Conservation (phyloP, 2,797 vertebrate genomes). For the Triplophysa bombifrons region DNA sequence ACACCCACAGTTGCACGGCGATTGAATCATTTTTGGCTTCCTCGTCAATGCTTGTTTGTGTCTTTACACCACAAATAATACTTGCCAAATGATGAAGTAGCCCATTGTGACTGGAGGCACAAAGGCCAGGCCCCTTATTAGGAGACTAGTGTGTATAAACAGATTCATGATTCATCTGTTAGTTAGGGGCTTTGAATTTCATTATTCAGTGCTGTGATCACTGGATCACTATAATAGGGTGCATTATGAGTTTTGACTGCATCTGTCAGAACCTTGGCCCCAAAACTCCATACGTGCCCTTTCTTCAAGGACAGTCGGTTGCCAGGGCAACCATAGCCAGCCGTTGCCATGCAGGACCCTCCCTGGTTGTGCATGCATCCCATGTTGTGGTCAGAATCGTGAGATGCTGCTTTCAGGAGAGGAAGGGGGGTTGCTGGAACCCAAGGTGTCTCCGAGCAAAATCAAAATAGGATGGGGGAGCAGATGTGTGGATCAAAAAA, state of each 20-base stretch:
- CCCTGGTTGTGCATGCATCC: constrained; percentile 72
- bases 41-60: constrained; percentile 15
- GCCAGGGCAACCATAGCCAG: constrained; percentile 76
- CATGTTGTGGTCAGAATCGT: constrained; percentile 56
- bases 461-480: constrained; percentile 37
- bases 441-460: constrained; percentile 54
- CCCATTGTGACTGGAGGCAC: background rate
- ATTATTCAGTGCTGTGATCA: constrained; percentile 11
- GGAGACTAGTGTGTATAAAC: constrained; percentile 7
- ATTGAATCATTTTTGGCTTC: background rate
- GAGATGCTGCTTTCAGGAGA: constrained; percentile 46
- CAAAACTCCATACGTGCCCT: constrained; percentile 67
- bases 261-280: constrained; percentile 65
- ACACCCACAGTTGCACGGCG: constrained; percentile 14
- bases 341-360: constrained; percentile 70
- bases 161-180: constrained; percentile 32
- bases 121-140: constrained; percentile 24
- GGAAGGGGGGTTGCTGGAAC: constrained; percentile 39
- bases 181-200: constrained; percentile 35
- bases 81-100: constrained; percentile 19
- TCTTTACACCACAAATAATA: constrained; percentile 8
- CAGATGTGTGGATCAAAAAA: constrained; percentile 7
- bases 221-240: constrained; percentile 60
- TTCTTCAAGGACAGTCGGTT: constrained; percentile 79
- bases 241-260: constrained; percentile 71